Evolutionary conservation across 2,888 invertebrate species (phyloP), one percentile per base, ranked within the genome.

Genomic region (Phengaris arion): DNA sequence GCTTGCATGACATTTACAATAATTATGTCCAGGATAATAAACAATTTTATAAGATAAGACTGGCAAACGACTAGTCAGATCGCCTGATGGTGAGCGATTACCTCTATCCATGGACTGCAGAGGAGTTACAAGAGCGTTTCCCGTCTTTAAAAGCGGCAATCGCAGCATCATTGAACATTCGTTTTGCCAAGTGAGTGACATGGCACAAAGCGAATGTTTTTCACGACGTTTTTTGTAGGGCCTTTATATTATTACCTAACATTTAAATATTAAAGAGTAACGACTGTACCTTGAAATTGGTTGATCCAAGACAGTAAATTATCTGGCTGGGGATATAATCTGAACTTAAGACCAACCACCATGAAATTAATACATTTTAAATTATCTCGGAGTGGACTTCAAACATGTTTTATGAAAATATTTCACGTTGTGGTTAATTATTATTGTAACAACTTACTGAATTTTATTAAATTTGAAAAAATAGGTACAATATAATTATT

Each of bases 341-440:
- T 81, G 84, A 82, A 81, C 82, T 82, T 35, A 82, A 85, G 87
- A 80, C 83, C 86, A 81, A 82, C 74, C 80, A 77, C 86, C 90
- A 89, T 92, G 90, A 92, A 92, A 93, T 92, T 92, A 85, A 86
- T 85, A 89, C 88, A 88, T 88, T 89, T 90, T 89, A 85, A 85
- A 88, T 85, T 83, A 83, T 81, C 82, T 81, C 83, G 80, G 85
- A 81, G 80, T 82, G 80, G 83, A 79, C 82, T 83, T 82, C 83
- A 83, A 51, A 59, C 46, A 68, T 48, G 68, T 48, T 64, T 77
- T 76, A 57, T 76, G 35, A 72, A 22, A 70, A 22, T 4, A 59
- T 9, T 59, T 59, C 15, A 59, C 59, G 22, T 59, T 22, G 59
- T 22, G 15, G 4, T 57, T 57, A 15, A 22, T 15, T 59, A 15